Base-by-base conservation (phyloP, 2,797 vertebrate genomes). In the Allobates femoralis region DNA sequence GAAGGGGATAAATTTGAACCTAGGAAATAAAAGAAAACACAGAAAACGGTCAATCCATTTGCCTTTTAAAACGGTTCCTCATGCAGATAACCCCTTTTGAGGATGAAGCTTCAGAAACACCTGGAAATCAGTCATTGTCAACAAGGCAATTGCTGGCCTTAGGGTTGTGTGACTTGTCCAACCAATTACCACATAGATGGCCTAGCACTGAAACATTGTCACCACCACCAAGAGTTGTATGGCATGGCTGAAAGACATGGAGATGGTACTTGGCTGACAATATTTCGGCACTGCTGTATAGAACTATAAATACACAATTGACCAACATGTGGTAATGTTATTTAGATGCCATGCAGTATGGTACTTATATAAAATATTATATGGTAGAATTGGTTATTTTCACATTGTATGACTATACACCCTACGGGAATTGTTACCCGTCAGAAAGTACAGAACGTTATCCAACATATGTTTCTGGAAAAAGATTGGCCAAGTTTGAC, bases 1-100 rank as follows among this genome's bases (percentile, higher is more conserved):
- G 53, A 32, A 83, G 11, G 28, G 84, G 58, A 26, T 87, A 23
- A 50, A 80, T 84, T 18, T 88, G 81, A 64, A 85, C 90, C 90
- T 91, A 50, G 16, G 79, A 18, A 55, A 62, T 7, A 69, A 76
- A 8, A 46, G 21, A 62, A 60, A 62, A n/a, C 10, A 56, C 3
- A 21, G 46, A 32, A 34, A 0, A 56, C 2, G 23, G 30, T 74
- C 14, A 82, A 16, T 34, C 10, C 12, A 53, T 6, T 18, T 46
- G 37, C 1, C 23, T 46, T 66, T 28, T 18, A 55, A 58, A 58
- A 55, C 1, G n/a, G 23, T n/a, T 62, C 10, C 5, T 10, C 10
- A 12, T 62, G n/a, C 26, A 11, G 60, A 26, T 30, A 66, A 18
- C 62, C 1, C 26, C 3, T 66, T n/a, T 66, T 2, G 14, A 62